These are phyloP conservation scores for Drosophila kohkoa DNA, from an alignment of 1,140 invertebrate species.

Conservation along the genomic window DNA sequence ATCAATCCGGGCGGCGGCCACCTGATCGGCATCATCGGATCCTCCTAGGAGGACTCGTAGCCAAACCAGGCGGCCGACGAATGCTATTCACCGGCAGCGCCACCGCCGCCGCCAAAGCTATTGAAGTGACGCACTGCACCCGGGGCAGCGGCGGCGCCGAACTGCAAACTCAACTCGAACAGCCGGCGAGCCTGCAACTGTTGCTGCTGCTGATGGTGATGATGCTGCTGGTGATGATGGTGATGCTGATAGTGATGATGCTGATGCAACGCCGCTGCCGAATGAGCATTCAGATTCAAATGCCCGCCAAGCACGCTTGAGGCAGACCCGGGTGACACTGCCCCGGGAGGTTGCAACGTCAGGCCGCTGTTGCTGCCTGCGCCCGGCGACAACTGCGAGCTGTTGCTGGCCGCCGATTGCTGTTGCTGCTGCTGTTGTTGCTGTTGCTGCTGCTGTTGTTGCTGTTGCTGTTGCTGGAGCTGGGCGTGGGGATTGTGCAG, in stretches of 20 bases:
- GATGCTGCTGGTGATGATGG: conserved; percentile 80
- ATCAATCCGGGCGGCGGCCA: conserved; percentile 46
- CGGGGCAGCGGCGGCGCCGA: conserved; percentile 79
- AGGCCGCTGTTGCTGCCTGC: conserved; percentile 70
- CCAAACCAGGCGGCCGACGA: conserved; percentile 83
- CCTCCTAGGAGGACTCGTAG: conserved; percentile 83
- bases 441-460: background rate
- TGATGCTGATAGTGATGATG: conserved; percentile 80
- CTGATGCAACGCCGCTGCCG: conserved; percentile 73
- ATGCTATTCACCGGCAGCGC: conserved; percentile 82
- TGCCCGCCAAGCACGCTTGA: conserved; percentile 69
- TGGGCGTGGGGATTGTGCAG: conserved; percentile 76
- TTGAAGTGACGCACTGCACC: conserved; percentile 82
- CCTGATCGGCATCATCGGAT: conserved; percentile 54
- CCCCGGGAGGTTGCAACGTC: conserved; percentile 72
- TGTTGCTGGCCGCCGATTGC: conserved; percentile 63
- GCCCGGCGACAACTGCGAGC: conserved; percentile 71
- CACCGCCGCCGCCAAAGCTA: conserved; percentile 78
- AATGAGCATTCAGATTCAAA: conserved; percentile 64
- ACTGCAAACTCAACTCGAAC: conserved; percentile 84
- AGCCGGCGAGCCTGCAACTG: conserved; percentile 83
- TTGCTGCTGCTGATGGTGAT: conserved; percentile 84
- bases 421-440: conserved; percentile 33
- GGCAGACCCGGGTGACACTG: conserved; percentile 71
- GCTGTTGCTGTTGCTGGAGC: conserved; percentile 45